These are phyloP conservation scores for Macrobrachium nipponense DNA, from an alignment of 1,140 invertebrate genomes.

Conservation along the genomic window DNA sequence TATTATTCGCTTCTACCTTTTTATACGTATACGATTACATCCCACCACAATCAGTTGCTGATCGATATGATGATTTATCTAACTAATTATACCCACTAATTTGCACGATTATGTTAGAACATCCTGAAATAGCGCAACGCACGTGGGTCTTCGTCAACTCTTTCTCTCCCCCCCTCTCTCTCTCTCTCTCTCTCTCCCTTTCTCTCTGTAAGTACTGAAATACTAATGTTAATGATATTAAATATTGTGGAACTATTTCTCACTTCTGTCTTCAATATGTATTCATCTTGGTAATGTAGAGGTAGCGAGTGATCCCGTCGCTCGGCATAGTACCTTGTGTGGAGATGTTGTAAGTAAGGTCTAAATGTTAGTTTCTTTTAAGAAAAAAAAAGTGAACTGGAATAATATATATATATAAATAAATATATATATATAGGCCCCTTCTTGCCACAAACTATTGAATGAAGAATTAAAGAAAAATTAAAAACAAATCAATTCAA, in stretches of 20 bases:
- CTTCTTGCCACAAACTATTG: conserved; percentile 53
- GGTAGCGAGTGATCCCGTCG: conserved; percentile 49
- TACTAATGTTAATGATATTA: conserved; percentile 57
- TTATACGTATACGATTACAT: neutral
- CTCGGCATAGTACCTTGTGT: conserved; percentile 57
- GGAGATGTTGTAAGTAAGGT: conserved; percentile 60
- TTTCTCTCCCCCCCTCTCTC: conserved; percentile 9
- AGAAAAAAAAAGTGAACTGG: conserved; percentile 41
- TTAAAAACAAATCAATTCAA: neutral
- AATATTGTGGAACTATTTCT: conserved; percentile 52
- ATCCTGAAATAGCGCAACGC: conserved; percentile 8
- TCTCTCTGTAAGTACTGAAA: conserved; percentile 12
- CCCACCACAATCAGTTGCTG: neutral
- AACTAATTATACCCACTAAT: too few species aligned
- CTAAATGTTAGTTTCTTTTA: conserved; percentile 48
- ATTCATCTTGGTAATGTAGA: conserved; percentile 59
- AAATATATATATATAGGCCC: neutral
- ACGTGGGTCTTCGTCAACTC: conserved; percentile 48
- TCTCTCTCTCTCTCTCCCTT: conserved; percentile 17
- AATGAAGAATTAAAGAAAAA: neutral
- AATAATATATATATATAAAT: conserved; percentile 3
- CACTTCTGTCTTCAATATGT: conserved; percentile 59
- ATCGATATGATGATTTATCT: too few species aligned
- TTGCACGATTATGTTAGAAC: neutral
- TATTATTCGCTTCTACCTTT: conserved; percentile 6